Percentiles rank a stretch among this genome's conserved stretches.
These are phyloP conservation scores for Aphidoletes aphidimyza DNA, from an alignment of 2,888 invertebrate genomes.

Conservation along the genomic window DNA sequence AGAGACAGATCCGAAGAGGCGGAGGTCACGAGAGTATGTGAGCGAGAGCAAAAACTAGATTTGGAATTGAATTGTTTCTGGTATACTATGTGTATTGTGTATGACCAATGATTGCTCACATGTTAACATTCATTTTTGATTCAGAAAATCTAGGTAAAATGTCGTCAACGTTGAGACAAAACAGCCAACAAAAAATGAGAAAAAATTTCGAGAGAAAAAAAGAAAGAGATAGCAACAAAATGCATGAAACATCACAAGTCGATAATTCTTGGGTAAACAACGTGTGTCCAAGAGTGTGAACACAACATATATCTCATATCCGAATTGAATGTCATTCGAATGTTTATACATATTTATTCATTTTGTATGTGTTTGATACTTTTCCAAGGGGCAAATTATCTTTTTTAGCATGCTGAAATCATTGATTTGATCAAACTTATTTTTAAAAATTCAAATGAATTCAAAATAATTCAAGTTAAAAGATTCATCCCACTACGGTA, in stretches of 20 bases:
- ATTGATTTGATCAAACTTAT: no score
- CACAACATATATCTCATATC: not conserved
- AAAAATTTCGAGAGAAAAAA: not conserved
- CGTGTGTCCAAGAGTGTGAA: not conserved
- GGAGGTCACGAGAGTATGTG: no score
- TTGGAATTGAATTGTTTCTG: no score
- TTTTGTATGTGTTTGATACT: not conserved
- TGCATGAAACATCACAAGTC: not conserved
- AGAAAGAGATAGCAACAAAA: not conserved
- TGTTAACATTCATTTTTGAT: constrained; percentile 2
- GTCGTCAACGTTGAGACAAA: constrained; percentile 2
- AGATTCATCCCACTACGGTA: no score
- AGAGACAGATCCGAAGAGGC: no score
- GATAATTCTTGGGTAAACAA: not conserved
- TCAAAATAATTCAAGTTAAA: no score
- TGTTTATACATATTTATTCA: constrained; percentile 30
- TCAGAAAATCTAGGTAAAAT: constrained; percentile 13
- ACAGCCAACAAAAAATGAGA: not conserved
- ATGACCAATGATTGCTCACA: constrained; percentile 6
- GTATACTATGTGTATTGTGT: no score
- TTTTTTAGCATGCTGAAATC: no score
- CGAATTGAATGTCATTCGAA: constrained; percentile 8
- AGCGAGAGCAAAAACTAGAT: no score
- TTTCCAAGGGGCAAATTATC: no score
- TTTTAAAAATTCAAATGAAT: no score